These are phyloP conservation scores for Abrostola tripartita DNA, from an alignment of 2,888 invertebrate genomes.

Conservation along the genomic window DNA sequence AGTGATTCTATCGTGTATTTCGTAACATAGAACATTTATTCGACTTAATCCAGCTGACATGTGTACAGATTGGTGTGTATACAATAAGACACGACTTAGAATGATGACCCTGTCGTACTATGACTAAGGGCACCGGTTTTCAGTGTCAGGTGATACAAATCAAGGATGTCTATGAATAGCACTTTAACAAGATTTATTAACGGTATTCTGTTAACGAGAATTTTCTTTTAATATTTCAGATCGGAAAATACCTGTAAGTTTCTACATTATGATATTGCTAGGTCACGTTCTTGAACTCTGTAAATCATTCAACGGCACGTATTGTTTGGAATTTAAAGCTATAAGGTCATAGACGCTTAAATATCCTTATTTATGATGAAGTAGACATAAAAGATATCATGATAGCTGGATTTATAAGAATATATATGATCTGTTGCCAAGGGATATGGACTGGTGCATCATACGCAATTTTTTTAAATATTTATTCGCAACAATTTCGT, in stretches of 20 bases:
- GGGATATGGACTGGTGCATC: constrained; percentile 17
- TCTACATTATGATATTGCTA: constrained; percentile 4
- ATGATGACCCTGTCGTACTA: constrained; percentile 58
- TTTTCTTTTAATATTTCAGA: background rate
- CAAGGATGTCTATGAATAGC: constrained; percentile 64
- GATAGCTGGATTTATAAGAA: constrained; percentile 6
- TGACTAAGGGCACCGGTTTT: constrained; percentile 56
- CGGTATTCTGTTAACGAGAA: constrained; percentile 29
- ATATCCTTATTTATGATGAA: background rate
- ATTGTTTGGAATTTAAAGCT: constrained; percentile 1
- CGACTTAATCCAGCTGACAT: constrained; percentile 52
- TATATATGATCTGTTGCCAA: constrained; percentile 12
- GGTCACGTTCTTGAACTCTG: constrained; percentile 4
- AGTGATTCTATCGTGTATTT: constrained; percentile 49
- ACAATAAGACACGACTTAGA: constrained; percentile 44
- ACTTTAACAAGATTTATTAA: constrained; percentile 67
- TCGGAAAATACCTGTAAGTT: background rate
- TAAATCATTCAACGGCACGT: constrained; percentile 4
- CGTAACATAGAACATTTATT: constrained; percentile 37
- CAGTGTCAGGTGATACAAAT: constrained; percentile 66
- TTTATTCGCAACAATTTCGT: constrained; percentile 37
- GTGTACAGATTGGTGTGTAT: constrained; percentile 50
- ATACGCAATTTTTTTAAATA: constrained; percentile 27
- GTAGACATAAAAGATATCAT: constrained; percentile 7
- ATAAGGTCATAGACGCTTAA: background rate